Conservation (phyloP, 2,888 invertebrate species). For the Oscheius myriophilus region DNA sequence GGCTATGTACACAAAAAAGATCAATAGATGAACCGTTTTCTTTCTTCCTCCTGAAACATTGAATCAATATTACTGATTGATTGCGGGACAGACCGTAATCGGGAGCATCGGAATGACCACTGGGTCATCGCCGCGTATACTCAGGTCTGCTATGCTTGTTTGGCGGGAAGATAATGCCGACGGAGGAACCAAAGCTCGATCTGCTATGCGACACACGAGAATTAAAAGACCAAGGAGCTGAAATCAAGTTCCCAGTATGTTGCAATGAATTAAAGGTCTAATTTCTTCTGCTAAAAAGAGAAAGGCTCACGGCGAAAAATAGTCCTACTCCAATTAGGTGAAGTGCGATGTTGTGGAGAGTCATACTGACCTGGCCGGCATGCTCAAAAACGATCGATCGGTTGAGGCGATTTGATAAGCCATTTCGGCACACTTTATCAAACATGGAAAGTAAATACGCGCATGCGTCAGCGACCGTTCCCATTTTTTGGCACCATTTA, state of each 20-base stretch:
- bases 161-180: constrained; percentile 14
- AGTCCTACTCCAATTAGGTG: constrained; percentile 44
- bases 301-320: constrained; percentile 43
- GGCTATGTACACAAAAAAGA: not conserved
- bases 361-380: constrained; percentile 33
- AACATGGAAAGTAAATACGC: too few species aligned
- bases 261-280: not conserved
- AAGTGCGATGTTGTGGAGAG: constrained; percentile 48
- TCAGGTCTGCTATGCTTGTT: constrained; percentile 23
- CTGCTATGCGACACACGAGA: constrained; percentile 25
- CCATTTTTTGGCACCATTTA: too few species aligned
- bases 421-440: not conserved
- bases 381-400: constrained; percentile 12
- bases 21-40: constrained; percentile 29
- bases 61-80: not conserved
- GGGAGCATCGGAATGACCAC: constrained; percentile 11
- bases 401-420: constrained; percentile 13
- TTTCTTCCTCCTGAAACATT: constrained; percentile 21
- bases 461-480: too few species aligned
- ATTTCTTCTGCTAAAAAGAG: not conserved
- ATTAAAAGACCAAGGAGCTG: constrained; percentile 18
- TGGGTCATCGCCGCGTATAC: constrained; percentile 8
- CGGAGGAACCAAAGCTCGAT: constrained; percentile 24
- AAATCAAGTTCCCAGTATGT: not conserved
- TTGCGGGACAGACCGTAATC: not conserved